Evolutionary conservation across 2,113 vertebrate genomes (phyloP).

Genomic region (Bubalus kerabau): DNA sequence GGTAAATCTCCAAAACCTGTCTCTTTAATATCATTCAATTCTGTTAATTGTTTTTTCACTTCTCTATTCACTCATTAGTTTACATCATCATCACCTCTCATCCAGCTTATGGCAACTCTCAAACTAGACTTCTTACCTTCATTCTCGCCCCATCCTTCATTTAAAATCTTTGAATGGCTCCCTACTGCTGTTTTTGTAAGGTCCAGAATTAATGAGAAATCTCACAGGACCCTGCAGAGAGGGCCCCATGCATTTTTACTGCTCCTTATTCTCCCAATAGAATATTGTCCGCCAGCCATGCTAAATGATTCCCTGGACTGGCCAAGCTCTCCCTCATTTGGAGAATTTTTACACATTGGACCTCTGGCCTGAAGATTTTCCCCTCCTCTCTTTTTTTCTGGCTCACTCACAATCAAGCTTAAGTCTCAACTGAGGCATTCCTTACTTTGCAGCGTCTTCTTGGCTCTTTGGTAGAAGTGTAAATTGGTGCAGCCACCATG

Average conservation of each 20-base stretch:
- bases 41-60: neutral
- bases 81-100: neutral
- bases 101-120: neutral
- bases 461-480: neutral
- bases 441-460: neutral
- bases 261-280: neutral
- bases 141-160: neutral
- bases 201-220: neutral
- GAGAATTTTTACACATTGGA: neutral
- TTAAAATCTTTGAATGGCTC: neutral
- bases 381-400: neutral
- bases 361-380: neutral
- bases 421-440: neutral
- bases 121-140: neutral
- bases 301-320: neutral
- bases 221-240: neutral
- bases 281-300: neutral
- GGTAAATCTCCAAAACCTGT: neutral
- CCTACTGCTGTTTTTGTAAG: neutral
- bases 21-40: neutral
- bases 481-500: neutral
- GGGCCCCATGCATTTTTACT: neutral
- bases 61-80: too few relatives aligned
- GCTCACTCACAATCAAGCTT: neutral
- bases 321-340: neutral